phyloP scores from a whole-genome alignment of 2,888 invertebrate species.

The Phortica okadai region DNA sequence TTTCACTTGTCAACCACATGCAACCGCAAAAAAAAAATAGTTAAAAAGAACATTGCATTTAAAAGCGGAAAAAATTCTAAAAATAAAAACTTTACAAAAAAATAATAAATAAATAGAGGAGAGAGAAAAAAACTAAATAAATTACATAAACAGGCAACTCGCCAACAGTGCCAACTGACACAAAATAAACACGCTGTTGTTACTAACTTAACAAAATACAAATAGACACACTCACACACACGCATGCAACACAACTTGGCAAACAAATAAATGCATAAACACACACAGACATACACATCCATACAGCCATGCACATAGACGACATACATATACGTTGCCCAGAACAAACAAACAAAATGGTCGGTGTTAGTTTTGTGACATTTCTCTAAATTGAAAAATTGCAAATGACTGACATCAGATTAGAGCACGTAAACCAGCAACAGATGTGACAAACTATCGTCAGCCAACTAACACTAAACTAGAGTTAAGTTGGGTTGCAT shows the following conservation, averaged over 20 bases:
- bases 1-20: conserved; percentile 18
- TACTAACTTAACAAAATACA: conserved; percentile 64
- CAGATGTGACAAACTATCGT: conserved; percentile 39
- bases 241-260: background rate
- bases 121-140: conserved; percentile 44
- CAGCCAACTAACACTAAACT: conserved; percentile 13
- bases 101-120: conserved; percentile 12
- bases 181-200: conserved; percentile 68
- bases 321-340: background rate
- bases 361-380: conserved; percentile 56
- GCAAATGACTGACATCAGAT: conserved; percentile 69
- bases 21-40: background rate
- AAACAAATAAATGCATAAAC: conserved; percentile 23
- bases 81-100: background rate
- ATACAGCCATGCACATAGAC: background rate
- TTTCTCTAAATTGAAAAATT: conserved; percentile 70
- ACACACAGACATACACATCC: conserved; percentile 21
- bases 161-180: conserved; percentile 61
- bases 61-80: background rate
- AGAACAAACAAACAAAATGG: conserved; percentile 50
- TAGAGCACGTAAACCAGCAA: conserved; percentile 58
- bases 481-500: background rate
- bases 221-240: conserved; percentile 31
- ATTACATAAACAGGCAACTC: conserved; percentile 50
- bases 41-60: background rate